These are phyloP conservation scores for Fulica atra DNA, from an alignment of 2,113 vertebrate species.

Conservation along the genomic window DNA sequence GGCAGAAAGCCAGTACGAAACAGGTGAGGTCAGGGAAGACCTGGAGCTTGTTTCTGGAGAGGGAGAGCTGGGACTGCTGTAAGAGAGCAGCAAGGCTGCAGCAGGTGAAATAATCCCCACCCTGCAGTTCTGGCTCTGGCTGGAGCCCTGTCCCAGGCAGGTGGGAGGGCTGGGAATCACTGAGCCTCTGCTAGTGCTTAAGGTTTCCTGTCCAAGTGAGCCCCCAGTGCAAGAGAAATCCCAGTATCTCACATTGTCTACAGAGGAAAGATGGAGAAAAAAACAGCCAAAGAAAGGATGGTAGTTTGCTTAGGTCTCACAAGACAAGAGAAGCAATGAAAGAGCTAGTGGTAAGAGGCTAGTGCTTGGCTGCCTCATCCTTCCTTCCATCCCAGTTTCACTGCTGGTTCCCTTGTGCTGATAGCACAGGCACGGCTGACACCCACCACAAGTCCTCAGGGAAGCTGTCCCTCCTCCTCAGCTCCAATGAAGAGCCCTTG, in stretches of 20 bases:
- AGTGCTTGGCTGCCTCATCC: neutral
- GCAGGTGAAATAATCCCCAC: neutral
- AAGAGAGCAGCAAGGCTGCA: neutral
- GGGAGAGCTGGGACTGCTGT: neutral
- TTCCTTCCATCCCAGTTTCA: neutral
- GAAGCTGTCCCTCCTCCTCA: neutral
- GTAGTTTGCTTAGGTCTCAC: neutral
- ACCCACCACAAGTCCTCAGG: rapidly evolving
- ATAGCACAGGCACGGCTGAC: neutral
- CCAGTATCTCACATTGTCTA: neutral
- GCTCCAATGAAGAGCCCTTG: neutral
- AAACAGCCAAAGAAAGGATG: neutral
- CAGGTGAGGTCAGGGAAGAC: neutral
- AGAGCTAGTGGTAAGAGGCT: neutral
- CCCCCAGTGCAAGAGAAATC: neutral
- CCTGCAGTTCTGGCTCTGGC: neutral
- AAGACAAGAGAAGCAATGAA: neutral
- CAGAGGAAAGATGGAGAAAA: neutral
- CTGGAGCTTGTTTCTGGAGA: neutral
- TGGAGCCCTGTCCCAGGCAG: neutral
- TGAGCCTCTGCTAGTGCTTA: neutral
- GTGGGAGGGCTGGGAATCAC: neutral
- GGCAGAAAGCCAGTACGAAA: neutral
- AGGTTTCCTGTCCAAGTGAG: neutral
- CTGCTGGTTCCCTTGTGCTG: neutral